Base-by-base conservation (phyloP, 2,888 invertebrate species). In the Hofmannophila pseudospretella region DNA sequence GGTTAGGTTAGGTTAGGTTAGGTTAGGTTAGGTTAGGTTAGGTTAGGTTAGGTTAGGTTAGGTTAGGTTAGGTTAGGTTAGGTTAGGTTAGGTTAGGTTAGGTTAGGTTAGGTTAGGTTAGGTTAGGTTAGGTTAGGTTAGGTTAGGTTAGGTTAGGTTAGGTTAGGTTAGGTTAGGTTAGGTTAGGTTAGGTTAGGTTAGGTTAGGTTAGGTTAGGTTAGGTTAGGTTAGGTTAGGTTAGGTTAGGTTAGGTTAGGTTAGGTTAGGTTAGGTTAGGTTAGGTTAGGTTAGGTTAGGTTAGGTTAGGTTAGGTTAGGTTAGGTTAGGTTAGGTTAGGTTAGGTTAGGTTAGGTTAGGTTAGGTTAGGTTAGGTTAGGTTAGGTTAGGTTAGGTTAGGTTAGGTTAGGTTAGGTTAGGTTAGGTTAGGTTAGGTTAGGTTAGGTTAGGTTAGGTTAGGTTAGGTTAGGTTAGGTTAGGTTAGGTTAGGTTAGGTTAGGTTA, bases 351-450 rank as follows among this genome's bases (percentile, higher is more conserved):
- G 22, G 22, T 22, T 22, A 22, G 22, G 22, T 22, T 22, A 22
- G 22, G 22, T 22, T 22, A 22, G 22, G 22, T 22, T 22, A 22
- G 22, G 22, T 22, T 22, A 22, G 22, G 22, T 22, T 22, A 22
- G 22, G 22, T 22, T 22, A 22, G 22, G 22, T 22, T 22, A 22
- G 35, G 35, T 22, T 29, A 28, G 35, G 36, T 36, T 30, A 29
- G 35, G 39, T 39, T 39, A 42, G 42, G 42, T 42, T 42, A 39
- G 39, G 39, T 44, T 43, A 41, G 41, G 44, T 42, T 40, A 34
- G 34, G 39, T 39, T 39, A 39, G 39, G 39, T 39, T 37, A 34
- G 34, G 29, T 34, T 34, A 39, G 39, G 39, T 39, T 39, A 34
- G 34, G 39, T 39, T 39, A 39, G 39, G 39, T 39, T 39, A 34